Evolutionary conservation across 1,140 invertebrate species (phyloP), one percentile per base, ranked within the genome.

Genomic region (Pantala flavescens): DNA sequence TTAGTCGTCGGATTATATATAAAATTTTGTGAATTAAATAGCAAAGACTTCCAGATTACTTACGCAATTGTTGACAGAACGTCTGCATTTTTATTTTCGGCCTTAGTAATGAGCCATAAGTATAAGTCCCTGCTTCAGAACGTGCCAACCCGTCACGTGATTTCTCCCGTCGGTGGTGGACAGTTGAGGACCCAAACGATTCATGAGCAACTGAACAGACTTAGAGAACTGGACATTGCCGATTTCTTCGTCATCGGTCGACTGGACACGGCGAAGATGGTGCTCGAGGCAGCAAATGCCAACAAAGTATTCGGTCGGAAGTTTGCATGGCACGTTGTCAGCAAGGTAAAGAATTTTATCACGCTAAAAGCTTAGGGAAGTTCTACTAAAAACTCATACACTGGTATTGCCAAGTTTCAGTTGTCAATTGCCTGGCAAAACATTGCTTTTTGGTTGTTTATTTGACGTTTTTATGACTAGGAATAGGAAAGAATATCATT

Each of bases 81-180:
- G n/a, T n/a, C n/a, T n/a, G n/a, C n/a, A n/a, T n/a, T n/a, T n/a
- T n/a, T n/a, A n/a, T n/a, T n/a, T n/a, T n/a, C n/a, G 11, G 21
- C 23, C 21, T 23, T 82, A 91, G 89, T 93, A 0, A 94, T 96
- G 91, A 92, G 95, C 78, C 92, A 96, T 83, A 95, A 96, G 82
- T 96, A 95, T 83, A 95, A 95, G 82, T 93, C 93, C 10, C 82
- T 96, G 0, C 82, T 96, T 16, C 87, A 94, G 80, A 96, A 96
- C 82, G 90, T 96, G 28, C 91, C 93, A 21, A 94, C 93, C 0
- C 85, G 93, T 1, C 93, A 96, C 80, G 89, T 95, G 0, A 95
- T 94, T 75, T 79, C 75, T 36, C 77, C 71, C 76, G 77, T 80
- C 19, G 77, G 78, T 24, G 88, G 90, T 0, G 85, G 86, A 21